Evolutionary conservation across 2,888 invertebrate species (phyloP), one percentile per base, ranked within the genome.

Genomic region (Pyrrhosoma nymphula): DNA sequence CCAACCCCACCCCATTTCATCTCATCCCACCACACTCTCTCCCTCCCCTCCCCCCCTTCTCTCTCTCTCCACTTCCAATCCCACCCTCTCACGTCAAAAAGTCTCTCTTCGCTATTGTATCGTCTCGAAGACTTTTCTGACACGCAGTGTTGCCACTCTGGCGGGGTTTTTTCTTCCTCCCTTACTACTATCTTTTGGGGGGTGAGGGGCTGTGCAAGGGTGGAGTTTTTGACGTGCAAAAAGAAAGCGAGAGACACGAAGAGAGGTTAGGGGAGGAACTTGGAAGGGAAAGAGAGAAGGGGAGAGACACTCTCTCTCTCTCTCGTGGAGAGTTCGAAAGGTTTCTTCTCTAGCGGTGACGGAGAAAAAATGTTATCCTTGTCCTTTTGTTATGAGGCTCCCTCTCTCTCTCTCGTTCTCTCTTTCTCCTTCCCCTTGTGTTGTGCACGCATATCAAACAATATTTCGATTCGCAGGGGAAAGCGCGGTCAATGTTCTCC

Each of bases 61-160:
- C 14, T 18, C 82, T 35, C 82, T 35, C 35, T 82, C 18, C 30
- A 0, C 30, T 20, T 35, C 82, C 30, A 82, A 82, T 35, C 82
- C 82, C 82, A 82, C 35, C 35, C 82, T 35, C 30, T 35, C 82
- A 16, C 82, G 82, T 82, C 82, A 82, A 82, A 35, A 35, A 35
- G 35, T 82, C 82, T 82, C 35, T 82, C 35, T 35, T 82, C 35
- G 82, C 82, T 35, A 82, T 82, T 82, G 82, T 82, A 82, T 82
- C 82, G 35, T 82, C 35, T 82, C 14, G 35, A 82, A 82, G 82
- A 82, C 82, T 82, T 82, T 82, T 82, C 82, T 82, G 82, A 82
- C 82, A 82, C 35, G 82, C 82, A 3, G 82, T 35, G 82, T 82
- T 82, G 82, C 82, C 35, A 82, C 82, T 82, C 82, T 26, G 82